Evolutionary conservation across 2,797 vertebrate genomes (phyloP).

Genomic region (Paguma larvata): DNA sequence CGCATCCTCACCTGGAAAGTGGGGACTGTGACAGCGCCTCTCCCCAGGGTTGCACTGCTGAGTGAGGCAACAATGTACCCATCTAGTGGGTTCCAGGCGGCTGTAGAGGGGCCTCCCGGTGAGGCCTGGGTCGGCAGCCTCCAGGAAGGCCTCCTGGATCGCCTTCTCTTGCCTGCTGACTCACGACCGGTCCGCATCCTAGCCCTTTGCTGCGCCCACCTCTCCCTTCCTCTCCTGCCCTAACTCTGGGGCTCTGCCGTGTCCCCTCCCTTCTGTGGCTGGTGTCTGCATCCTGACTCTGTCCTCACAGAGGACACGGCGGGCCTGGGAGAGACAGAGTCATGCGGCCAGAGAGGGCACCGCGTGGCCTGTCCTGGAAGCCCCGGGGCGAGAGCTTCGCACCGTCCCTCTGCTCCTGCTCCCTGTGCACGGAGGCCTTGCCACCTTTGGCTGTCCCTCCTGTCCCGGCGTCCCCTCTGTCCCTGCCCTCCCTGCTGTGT

Average conservation of each 20-base stretch:
- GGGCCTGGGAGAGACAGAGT: neutral
- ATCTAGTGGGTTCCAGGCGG: neutral
- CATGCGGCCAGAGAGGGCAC: neutral
- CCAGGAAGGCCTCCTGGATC: neutral
- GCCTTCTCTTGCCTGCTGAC: too few relatives aligned
- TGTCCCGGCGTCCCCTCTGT: neutral
- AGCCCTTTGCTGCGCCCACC: rapidly evolving
- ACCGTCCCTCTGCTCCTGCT: rapidly evolving
- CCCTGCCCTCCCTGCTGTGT: neutral
- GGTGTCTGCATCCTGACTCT: neutral
- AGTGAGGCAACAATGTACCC: neutral
- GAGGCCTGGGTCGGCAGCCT: neutral
- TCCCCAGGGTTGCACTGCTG: too few relatives aligned
- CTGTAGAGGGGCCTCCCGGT: neutral
- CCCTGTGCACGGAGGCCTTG: neutral
- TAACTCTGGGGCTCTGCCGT: rapidly evolving
- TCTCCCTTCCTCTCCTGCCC: neutral
- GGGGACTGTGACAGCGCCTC: neutral
- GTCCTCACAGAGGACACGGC: neutral
- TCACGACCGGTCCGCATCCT: rapidly evolving
- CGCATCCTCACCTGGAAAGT: neutral
- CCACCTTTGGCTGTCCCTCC: neutral
- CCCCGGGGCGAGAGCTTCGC: neutral
- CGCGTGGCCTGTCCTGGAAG: neutral
- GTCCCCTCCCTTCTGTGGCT: neutral